Percentiles rank a stretch among this genome's conserved stretches.
phyloP scores from a whole-genome alignment of 2,888 invertebrate genomes.

The Aricia artaxerxes region DNA sequence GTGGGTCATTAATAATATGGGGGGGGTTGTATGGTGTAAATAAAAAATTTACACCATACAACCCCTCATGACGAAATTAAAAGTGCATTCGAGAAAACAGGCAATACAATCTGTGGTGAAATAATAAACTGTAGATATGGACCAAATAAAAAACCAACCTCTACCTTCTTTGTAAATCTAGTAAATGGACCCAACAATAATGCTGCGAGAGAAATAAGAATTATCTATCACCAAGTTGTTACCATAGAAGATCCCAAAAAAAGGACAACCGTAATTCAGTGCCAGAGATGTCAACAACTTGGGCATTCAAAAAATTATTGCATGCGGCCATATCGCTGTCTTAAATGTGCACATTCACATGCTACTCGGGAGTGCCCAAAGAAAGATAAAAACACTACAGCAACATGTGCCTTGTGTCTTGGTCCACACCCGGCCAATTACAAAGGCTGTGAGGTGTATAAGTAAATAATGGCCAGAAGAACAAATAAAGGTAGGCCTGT shows the following conservation, averaged over 20 bases:
- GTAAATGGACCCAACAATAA: conserved; percentile 38
- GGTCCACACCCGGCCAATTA: conserved; percentile 39
- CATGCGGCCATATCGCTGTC: conserved; percentile 42
- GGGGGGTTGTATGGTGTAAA: no score
- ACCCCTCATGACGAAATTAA: background rate
- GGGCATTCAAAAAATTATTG: conserved; percentile 42
- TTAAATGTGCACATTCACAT: conserved; percentile 43
- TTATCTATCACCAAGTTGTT: conserved; percentile 38
- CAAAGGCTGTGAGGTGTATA: conserved; percentile 37
- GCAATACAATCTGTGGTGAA: conserved; percentile 34
- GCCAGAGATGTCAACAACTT: conserved; percentile 43
- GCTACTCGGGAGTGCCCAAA: conserved; percentile 42
- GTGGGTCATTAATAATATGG: no score
- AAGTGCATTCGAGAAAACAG: background rate
- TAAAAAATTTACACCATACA: no score
- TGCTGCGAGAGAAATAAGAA: conserved; percentile 35
- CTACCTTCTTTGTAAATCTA: conserved; percentile 44
- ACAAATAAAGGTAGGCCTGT: background rate
- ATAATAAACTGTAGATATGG: conserved; percentile 38
- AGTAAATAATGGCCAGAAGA: conserved; percentile 36
- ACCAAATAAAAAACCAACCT: conserved; percentile 40
- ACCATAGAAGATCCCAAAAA: conserved; percentile 42
- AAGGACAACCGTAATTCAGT: conserved; percentile 37
- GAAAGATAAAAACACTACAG: conserved; percentile 37
- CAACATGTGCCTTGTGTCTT: conserved; percentile 40